These are phyloP conservation scores for Belonocnema kinseyi DNA, from an alignment of 1,140 invertebrate species.

Conservation along the genomic window DNA sequence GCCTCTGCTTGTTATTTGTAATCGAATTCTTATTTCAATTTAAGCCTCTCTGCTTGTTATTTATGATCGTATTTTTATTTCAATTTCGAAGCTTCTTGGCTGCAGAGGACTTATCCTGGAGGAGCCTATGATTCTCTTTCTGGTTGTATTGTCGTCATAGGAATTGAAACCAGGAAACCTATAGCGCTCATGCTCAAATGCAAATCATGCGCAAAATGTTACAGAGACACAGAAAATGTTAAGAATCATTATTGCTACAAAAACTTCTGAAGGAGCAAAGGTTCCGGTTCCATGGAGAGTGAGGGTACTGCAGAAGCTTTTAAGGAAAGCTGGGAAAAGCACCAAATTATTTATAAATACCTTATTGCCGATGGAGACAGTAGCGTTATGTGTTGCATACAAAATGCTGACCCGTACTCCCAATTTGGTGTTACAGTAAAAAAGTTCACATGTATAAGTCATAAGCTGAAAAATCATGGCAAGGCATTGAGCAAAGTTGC, in stretches of 20 bases:
- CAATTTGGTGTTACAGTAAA: neutral
- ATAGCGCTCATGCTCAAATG: too few relatives aligned
- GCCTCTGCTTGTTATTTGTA: too few relatives aligned
- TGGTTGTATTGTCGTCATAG: neutral
- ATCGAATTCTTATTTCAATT: too few relatives aligned
- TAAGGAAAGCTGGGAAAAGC: neutral
- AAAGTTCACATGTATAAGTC: neutral
- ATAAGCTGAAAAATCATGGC: neutral
- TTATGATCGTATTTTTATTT: too few relatives aligned
- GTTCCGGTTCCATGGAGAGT: neutral
- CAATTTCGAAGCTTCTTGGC: neutral
- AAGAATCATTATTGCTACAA: neutral
- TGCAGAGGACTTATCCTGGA: neutral
- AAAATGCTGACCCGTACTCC: neutral
- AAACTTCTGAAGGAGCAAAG: neutral
- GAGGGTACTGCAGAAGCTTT: neutral
- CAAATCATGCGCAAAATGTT: neutral
- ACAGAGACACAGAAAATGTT: neutral
- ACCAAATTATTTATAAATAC: neutral
- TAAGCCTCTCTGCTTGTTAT: too few relatives aligned
- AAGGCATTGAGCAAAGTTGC: neutral
- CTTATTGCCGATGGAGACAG: slow-evolving; percentile 6
- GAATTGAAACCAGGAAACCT: neutral
- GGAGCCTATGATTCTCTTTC: neutral
- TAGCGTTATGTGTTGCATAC: neutral